Evolutionary conservation across 2,888 invertebrate species (phyloP).

Genomic region (Pristionchus entomophagus): DNA sequence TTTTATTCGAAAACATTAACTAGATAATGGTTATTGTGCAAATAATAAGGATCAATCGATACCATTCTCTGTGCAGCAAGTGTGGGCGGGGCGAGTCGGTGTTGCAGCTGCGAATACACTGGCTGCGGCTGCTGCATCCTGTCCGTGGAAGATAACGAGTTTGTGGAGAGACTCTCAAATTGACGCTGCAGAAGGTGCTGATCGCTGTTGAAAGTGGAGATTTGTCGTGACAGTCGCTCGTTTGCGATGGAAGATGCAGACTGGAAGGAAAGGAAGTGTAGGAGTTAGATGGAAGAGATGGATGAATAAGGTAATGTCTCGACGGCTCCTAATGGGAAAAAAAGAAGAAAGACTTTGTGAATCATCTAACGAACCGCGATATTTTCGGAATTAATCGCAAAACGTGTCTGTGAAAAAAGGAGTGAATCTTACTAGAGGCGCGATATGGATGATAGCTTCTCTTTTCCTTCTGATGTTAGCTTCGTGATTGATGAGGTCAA

Average conservation of each 20-base stretch:
- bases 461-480: not conserved
- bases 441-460: not conserved
- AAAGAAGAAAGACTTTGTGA: too few species aligned
- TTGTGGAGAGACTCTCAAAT: slow-evolving; percentile 5
- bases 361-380: too few species aligned
- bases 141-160: not conserved
- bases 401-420: too few species aligned
- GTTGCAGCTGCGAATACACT: not conserved
- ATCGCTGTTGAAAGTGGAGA: not conserved
- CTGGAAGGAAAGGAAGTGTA: too few species aligned
- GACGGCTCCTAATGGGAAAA: too few species aligned
- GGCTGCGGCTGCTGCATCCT: not conserved
- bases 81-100: not conserved
- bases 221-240: not conserved
- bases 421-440: not conserved
- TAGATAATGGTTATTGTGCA: too few species aligned
- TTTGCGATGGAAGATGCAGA: not conserved
- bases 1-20: too few species aligned
- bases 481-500: not conserved
- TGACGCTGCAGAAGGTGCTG: not conserved
- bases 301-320: too few species aligned
- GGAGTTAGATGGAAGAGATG: too few species aligned
- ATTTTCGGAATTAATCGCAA: too few species aligned
- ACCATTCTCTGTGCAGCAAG: not conserved
- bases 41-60: not conserved